A percentile compares a stretch with the other conserved stretches of the same genome.
These are phyloP conservation scores for Trachymyrmex cornetzi DNA, from an alignment of 1,140 invertebrate genomes.

Conservation along the genomic window DNA sequence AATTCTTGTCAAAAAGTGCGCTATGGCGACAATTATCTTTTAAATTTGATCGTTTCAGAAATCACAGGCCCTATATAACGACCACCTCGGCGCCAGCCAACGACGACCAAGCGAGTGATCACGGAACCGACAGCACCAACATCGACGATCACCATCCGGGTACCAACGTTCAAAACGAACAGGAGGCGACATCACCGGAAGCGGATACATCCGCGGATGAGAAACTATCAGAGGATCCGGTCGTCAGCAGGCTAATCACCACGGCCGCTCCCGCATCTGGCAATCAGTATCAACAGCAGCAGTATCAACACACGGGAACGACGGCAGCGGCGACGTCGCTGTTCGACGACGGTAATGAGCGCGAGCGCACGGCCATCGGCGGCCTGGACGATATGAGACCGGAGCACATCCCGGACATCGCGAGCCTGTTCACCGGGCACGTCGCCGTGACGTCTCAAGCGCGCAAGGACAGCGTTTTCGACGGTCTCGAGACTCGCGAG, in stretches of 20 bases:
- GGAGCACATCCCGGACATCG: conserved; percentile 82
- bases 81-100: conserved; percentile 82
- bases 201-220: conserved; percentile 61
- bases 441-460: conserved; percentile 63
- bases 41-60: conserved; percentile 77
- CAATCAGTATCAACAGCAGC: conserved; percentile 58
- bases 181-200: conserved; percentile 64
- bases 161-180: conserved; percentile 43
- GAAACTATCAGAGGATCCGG: conserved; percentile 73
- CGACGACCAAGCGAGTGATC: conserved; percentile 74
- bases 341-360: conserved; percentile 48
- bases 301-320: not conserved
- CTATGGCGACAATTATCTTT: not conserved
- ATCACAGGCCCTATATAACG: conserved; percentile 82
- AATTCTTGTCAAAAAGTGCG: not conserved
- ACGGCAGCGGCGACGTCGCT: conserved; percentile 47
- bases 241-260: conserved; percentile 74
- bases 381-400: conserved; percentile 68
- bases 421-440: conserved; percentile 82
- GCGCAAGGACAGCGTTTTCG: conserved; percentile 81
- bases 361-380: conserved; percentile 33
- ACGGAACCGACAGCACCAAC: conserved; percentile 16
- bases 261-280: conserved; percentile 73
- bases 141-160: conserved; percentile 70
- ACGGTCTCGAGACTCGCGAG: conserved; percentile 82